phyloP scores from a whole-genome alignment of 2,888 invertebrate species.

The Diarsia brunnea region DNA sequence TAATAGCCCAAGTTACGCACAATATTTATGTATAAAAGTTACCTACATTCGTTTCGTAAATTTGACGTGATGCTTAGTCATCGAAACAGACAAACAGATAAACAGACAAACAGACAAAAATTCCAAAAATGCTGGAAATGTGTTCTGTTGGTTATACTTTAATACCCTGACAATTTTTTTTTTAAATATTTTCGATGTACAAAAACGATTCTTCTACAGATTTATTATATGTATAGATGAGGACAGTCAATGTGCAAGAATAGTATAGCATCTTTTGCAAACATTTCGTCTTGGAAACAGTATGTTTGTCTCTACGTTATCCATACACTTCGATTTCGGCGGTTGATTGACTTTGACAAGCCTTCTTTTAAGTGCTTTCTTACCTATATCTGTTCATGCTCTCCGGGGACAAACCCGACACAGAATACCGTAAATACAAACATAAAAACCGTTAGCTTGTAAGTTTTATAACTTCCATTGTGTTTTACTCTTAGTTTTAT shows the following conservation, averaged over 20 bases:
- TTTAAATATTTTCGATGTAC: too few relatives aligned
- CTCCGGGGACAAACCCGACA: slow-evolving; percentile 5
- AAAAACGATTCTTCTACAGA: too few relatives aligned
- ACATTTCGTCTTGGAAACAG: slow-evolving; percentile 1
- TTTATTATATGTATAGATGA: too few relatives aligned
- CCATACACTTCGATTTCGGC: neutral
- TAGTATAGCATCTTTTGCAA: neutral
- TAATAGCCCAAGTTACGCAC: too few relatives aligned
- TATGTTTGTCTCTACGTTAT: neutral
- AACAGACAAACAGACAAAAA: too few relatives aligned
- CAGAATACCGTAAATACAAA: neutral
- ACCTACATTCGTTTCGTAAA: too few relatives aligned
- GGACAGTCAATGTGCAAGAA: neutral
- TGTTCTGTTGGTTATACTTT: too few relatives aligned
- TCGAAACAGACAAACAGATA: too few relatives aligned
- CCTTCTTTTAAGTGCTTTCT: slow-evolving; percentile 45
- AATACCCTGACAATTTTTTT: too few relatives aligned
- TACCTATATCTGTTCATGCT: slow-evolving; percentile 14
- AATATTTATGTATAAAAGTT: too few relatives aligned
- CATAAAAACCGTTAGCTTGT: neutral
- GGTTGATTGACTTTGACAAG: slow-evolving; percentile 49
- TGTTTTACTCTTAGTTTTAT: neutral
- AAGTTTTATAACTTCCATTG: neutral
- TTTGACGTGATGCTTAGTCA: too few relatives aligned
- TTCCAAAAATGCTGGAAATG: too few relatives aligned